Evolutionary conservation across 2,113 vertebrate genomes (phyloP).

Genomic region (Equus quagga): DNA sequence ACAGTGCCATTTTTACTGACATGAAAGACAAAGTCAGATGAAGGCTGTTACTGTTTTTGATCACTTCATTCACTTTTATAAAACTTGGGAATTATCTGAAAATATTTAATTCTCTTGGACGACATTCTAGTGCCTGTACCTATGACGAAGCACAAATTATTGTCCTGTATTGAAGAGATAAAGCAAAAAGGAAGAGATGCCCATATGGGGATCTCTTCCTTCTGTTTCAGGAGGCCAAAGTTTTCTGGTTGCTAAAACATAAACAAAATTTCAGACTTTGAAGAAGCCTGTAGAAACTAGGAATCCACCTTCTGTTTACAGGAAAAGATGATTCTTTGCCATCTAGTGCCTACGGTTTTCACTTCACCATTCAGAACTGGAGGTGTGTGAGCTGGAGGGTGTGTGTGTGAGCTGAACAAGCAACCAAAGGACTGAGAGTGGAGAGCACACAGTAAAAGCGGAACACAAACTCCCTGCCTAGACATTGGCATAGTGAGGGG

Average conservation of each 20-base stretch:
- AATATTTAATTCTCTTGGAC: neutral
- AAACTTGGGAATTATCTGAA: neutral
- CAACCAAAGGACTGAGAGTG: neutral
- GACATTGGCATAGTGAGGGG: neutral
- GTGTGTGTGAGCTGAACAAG: accelerated
- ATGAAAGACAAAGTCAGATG: neutral
- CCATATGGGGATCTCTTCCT: neutral
- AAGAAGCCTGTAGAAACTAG: neutral
- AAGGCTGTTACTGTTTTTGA: neutral
- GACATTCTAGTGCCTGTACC: neutral
- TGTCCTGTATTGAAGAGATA: neutral
- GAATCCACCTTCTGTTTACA: neutral
- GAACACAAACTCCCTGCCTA: no score
- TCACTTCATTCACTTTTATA: neutral
- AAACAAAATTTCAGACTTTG: neutral
- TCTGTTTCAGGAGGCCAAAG: neutral
- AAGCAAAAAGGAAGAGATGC: neutral
- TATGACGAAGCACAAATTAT: neutral
- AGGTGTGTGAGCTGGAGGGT: neutral
- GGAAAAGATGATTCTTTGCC: neutral
- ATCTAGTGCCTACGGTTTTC: neutral
- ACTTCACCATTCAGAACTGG: neutral
- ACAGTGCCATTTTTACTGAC: neutral
- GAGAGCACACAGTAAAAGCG: neutral
- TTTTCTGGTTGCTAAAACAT: neutral